A percentile compares a stretch with the other conserved stretches of the same genome.
Evolutionary conservation across 2,797 vertebrate species (phyloP).

Genomic region (Eospalax fontanierii): DNA sequence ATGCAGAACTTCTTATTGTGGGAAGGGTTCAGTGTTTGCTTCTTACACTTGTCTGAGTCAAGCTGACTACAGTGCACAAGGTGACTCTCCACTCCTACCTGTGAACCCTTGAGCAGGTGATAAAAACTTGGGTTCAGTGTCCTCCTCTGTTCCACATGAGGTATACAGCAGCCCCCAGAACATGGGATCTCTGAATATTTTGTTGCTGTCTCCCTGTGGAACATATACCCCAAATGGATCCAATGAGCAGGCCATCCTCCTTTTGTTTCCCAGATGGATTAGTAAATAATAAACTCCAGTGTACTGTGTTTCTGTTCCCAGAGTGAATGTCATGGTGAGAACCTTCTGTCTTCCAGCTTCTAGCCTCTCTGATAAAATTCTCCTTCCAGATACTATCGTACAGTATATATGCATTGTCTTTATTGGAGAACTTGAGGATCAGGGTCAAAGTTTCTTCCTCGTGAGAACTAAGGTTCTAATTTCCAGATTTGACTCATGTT

Average conservation of each 20-base stretch:
- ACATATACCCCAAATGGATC: neutral
- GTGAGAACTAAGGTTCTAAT: neutral
- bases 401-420: neutral
- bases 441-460: neutral
- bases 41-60: neutral
- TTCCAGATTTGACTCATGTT: neutral
- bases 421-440: neutral
- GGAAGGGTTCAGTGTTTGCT: neutral
- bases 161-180: neutral
- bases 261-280: neutral
- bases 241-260: neutral
- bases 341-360: neutral
- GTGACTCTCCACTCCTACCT: neutral
- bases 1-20: neutral
- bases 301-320: conserved; percentile 7
- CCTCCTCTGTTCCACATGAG: neutral
- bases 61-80: neutral
- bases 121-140: neutral
- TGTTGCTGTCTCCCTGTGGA: neutral
- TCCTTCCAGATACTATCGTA: neutral
- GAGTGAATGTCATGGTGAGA: neutral
- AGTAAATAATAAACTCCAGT: conserved; percentile 27
- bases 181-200: fast-evolving
- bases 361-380: neutral
- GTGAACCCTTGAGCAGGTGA: neutral